Base-by-base conservation (phyloP, 2,113 vertebrate species). In the Spheniscus mendiculus region DNA sequence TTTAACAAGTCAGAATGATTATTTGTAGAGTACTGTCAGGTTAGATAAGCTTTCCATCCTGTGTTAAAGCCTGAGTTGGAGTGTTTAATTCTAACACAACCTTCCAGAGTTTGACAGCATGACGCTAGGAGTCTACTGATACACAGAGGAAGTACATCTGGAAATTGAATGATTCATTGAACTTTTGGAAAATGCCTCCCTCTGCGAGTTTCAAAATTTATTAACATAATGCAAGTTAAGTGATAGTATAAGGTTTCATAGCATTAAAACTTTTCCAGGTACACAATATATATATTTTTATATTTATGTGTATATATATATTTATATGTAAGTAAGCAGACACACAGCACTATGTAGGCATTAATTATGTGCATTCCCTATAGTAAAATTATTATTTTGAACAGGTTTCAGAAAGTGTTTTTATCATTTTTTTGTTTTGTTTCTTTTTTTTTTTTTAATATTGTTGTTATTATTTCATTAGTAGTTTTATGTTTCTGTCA, bases 1-100 rank as follows among this genome's bases (percentile, higher is more conserved):
- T 98, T 98, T 97, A 97, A 97, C 92, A 98, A 97, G 91, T 97
- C 94, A 97, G 87, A 97, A 95, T 11, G 61, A 98, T 98, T 97
- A 97, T 98, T 97, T 97, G 94, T 96, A 95, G 85, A 96, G 25
- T 94, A 95, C 95, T 97, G 94, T 97, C 97, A 98, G 71, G 47
- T 97, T 97, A 97, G 76, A 98, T 98, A 97, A 98, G 86, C 93
- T 96, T 95, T 93, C 93, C 83, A 95, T 91, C 65, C 62, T 89
- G 58, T 92, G 87, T 91, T 97, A 96, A 96, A 97, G 56, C 45
- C 84, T 95, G 73, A 95, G 73, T 65, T 82, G 49, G 29, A 97
- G 79, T 93, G 92, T 95, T 97, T 98, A 97, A 98, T 98, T 98
- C 90, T 96, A 96, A 72, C 52, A 93, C 73, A 96, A 59, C 89